A percentile compares a stretch with the other conserved stretches of the same genome.
phyloP scores from a whole-genome alignment of 2,888 invertebrate genomes.

The Pogonocherus hispidulus region DNA sequence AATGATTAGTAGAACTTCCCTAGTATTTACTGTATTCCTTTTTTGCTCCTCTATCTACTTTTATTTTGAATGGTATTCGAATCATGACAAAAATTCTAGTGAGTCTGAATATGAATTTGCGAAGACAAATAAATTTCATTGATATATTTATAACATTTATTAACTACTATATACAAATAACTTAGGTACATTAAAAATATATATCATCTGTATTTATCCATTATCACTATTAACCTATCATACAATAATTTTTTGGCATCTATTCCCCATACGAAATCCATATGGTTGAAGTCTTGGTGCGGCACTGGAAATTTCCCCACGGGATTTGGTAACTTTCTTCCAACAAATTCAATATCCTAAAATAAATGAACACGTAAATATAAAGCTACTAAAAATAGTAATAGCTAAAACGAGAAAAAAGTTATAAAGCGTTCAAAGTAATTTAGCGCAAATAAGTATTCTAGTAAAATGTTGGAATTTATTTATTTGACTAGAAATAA shows the following conservation, averaged over 20 bases:
- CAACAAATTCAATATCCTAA: slow-evolving; percentile 74
- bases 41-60: too few species aligned
- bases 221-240: slow-evolving; percentile 71
- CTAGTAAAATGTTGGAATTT: too few species aligned
- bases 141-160: not conserved
- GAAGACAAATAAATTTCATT: not conserved
- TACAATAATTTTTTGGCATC: slow-evolving; percentile 74
- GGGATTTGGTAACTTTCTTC: slow-evolving; percentile 71
- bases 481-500: too few species aligned
- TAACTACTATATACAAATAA: slow-evolving; percentile 20
- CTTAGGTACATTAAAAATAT: not conserved
- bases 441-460: too few species aligned
- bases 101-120: too few species aligned
- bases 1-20: too few species aligned
- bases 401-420: too few species aligned
- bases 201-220: slow-evolving; percentile 65
- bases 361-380: slow-evolving; percentile 44
- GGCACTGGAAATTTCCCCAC: slow-evolving; percentile 73
- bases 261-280: slow-evolving; percentile 80
- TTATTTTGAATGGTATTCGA: too few species aligned
- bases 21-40: too few species aligned
- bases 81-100: too few species aligned
- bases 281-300: slow-evolving; percentile 74
- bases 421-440: too few species aligned
- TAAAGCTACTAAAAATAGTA: not conserved